Percentiles rank a stretch among this genome's conserved stretches.
Conservation (phyloP, 2,113 vertebrate genomes). For the Chitala chitala region DNA sequence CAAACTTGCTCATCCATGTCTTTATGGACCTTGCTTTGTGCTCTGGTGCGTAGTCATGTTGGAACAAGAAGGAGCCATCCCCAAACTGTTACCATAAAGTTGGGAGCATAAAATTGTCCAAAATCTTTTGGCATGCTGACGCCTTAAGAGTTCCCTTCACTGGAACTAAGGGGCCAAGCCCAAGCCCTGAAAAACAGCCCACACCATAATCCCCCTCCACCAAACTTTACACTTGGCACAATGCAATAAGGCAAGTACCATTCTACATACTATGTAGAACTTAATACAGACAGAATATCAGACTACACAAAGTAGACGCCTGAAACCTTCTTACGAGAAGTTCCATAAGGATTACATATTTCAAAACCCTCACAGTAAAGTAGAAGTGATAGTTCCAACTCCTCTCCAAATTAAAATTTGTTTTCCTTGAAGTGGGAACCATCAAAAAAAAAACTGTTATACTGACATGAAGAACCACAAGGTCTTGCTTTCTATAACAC, state of each 20-base stretch:
- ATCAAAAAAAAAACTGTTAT: slow-evolving; percentile 27
- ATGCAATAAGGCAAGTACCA: slow-evolving; percentile 26
- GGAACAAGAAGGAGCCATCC: too few species aligned
- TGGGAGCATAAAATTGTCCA: too few species aligned
- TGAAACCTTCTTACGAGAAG: slow-evolving; percentile 29
- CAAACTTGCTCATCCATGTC: too few species aligned
- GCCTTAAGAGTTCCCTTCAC: too few species aligned
- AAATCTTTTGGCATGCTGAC: too few species aligned
- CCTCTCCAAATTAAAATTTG: slow-evolving; percentile 26
- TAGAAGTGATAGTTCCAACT: slow-evolving; percentile 29
- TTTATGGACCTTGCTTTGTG: too few species aligned
- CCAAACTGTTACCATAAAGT: too few species aligned
- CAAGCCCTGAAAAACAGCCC: too few species aligned
- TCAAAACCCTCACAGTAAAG: slow-evolving; percentile 38
- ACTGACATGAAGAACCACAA: slow-evolving; percentile 17
- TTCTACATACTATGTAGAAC: slow-evolving; percentile 32
- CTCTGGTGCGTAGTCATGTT: too few species aligned
- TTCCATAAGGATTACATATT: slow-evolving; percentile 38
- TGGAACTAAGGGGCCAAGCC: too few species aligned
- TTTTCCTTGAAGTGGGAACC: slow-evolving; percentile 32
- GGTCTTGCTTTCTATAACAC: slow-evolving; percentile 16
- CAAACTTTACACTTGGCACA: too few species aligned
- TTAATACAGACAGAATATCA: slow-evolving; percentile 27
- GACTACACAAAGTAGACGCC: slow-evolving; percentile 34
- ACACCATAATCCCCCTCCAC: too few species aligned